Percentiles rank a stretch among this genome's conserved stretches.
phyloP scores from a whole-genome alignment of 2,888 invertebrate species.

The Dynastes hyllus region DNA sequence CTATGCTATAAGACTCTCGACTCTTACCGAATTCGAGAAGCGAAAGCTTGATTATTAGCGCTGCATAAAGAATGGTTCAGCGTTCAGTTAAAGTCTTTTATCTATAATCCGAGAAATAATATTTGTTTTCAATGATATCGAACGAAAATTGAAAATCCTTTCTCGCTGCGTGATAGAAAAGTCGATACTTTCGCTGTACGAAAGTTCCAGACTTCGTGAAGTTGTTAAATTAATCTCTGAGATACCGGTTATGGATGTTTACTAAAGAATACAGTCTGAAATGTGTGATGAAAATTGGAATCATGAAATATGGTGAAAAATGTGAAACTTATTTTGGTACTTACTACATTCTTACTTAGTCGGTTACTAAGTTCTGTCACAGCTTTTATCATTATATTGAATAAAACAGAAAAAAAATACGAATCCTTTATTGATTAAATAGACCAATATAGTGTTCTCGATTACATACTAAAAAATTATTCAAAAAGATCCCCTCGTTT shows the following conservation, averaged over 20 bases:
- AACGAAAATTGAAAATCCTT: not conserved
- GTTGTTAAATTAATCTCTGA: not conserved
- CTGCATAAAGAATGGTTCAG: constrained; percentile 16
- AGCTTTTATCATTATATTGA: too few species aligned
- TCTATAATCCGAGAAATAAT: constrained; percentile 8
- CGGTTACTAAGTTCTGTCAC: too few species aligned
- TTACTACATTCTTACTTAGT: too few species aligned
- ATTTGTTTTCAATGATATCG: constrained; percentile 6
- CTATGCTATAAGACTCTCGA: constrained; percentile 5
- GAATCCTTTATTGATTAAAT: too few species aligned
- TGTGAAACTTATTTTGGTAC: too few species aligned
- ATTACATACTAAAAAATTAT: too few species aligned
- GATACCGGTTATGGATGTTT: not conserved
- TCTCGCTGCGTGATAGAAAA: not conserved
- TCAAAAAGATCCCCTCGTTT: too few species aligned
- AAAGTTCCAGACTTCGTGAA: not conserved
- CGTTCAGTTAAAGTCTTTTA: not conserved
- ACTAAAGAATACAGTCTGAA: not conserved
- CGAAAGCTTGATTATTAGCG: constrained; percentile 3
- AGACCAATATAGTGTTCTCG: too few species aligned
- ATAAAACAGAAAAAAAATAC: too few species aligned
- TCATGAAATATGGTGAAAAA: too few species aligned
- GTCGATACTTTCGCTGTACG: not conserved
- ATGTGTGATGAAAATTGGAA: too few species aligned
- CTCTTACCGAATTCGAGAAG: not conserved